A percentile compares a stretch with the other conserved stretches of the same genome.
Conservation (phyloP, 1,140 invertebrate genomes). For the Tigriopus japonicus region DNA sequence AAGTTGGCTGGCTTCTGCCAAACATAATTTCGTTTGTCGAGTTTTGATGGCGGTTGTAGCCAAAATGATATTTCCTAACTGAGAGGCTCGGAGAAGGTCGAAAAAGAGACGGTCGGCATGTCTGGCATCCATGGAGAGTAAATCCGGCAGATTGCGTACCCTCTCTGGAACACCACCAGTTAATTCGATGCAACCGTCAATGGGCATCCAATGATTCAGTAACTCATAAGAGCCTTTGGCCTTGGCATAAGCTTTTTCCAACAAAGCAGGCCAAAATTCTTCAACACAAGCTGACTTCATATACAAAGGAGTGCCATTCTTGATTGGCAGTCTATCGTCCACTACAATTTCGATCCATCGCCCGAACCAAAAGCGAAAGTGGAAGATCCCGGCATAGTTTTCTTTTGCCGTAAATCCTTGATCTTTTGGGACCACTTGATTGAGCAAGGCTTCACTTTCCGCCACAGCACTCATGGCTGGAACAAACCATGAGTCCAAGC, state of each 20-base stretch:
- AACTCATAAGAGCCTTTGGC: slow-evolving; percentile 14
- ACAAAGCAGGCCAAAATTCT: slow-evolving; percentile 30
- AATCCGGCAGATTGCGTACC: not conserved
- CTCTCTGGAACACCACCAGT: slow-evolving; percentile 11
- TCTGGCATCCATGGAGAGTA: not conserved
- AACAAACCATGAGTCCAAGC: slow-evolving; percentile 12
- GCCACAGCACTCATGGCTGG: slow-evolving; percentile 10
- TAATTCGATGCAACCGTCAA: slow-evolving; percentile 13
- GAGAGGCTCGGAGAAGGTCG: slow-evolving; percentile 3
- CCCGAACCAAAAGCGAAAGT: slow-evolving; percentile 19
- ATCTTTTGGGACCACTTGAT: slow-evolving; percentile 7
- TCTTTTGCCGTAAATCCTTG: slow-evolving; percentile 9
- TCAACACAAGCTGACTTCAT: slow-evolving; percentile 28
- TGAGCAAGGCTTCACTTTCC: slow-evolving; percentile 7
- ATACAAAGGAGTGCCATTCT: slow-evolving; percentile 30
- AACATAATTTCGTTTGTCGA: not conserved
- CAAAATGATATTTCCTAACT: slow-evolving; percentile 6
- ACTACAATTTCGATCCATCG: slow-evolving; percentile 31
- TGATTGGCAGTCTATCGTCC: slow-evolving; percentile 35
- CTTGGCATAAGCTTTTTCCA: slow-evolving; percentile 33
- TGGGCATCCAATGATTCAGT: slow-evolving; percentile 9
- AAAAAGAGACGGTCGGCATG: slow-evolving; percentile 6
- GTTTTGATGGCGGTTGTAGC: not conserved
- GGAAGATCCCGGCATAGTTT: slow-evolving; percentile 13
- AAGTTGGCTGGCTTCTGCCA: not conserved